Percentiles rank a stretch among this genome's conserved stretches.
Conservation (phyloP, 2,113 vertebrate genomes). For the Cottus gobio region DNA sequence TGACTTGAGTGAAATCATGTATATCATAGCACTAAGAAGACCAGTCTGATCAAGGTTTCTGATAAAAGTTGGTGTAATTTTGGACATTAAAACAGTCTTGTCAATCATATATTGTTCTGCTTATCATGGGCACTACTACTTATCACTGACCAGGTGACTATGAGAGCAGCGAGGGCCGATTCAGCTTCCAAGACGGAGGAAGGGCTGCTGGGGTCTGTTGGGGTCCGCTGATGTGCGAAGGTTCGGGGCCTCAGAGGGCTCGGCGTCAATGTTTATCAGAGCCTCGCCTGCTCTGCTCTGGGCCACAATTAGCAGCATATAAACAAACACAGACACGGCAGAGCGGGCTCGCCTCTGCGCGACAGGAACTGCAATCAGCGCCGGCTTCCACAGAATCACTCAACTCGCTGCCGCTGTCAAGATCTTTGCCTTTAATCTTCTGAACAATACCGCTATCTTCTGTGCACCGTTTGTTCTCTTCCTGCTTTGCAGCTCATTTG, state of each 20-base stretch:
- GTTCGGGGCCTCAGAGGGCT: slow-evolving; percentile 59
- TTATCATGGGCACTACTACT: not conserved
- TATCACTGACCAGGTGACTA: not conserved
- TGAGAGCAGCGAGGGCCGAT: slow-evolving; percentile 19
- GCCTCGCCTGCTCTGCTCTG: slow-evolving; percentile 59
- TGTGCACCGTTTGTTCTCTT: slow-evolving; percentile 17
- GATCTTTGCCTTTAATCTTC: slow-evolving; percentile 56
- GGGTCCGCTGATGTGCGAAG: slow-evolving; percentile 53
- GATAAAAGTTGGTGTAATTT: not conserved
- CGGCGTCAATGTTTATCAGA: slow-evolving; percentile 60
- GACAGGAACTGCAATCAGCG: slow-evolving; percentile 69
- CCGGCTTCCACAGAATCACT: slow-evolving; percentile 53
- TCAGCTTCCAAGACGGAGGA: slow-evolving; percentile 32
- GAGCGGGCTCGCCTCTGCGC: slow-evolving; percentile 36
- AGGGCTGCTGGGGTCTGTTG: slow-evolving; percentile 24
- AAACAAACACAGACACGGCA: slow-evolving; percentile 70
- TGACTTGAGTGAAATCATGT: not conserved
- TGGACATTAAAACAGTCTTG: not conserved
- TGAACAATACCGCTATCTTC: slow-evolving; percentile 38
- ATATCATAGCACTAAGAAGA: not conserved
- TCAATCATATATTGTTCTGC: not conserved
- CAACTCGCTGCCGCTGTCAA: slow-evolving; percentile 33
- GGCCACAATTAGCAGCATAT: slow-evolving; percentile 73
- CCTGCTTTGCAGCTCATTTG: slow-evolving; percentile 18
- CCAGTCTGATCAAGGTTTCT: not conserved